Evolutionary conservation across 2,113 vertebrate species (phyloP).

Genomic region (Capreolus pygargus): DNA sequence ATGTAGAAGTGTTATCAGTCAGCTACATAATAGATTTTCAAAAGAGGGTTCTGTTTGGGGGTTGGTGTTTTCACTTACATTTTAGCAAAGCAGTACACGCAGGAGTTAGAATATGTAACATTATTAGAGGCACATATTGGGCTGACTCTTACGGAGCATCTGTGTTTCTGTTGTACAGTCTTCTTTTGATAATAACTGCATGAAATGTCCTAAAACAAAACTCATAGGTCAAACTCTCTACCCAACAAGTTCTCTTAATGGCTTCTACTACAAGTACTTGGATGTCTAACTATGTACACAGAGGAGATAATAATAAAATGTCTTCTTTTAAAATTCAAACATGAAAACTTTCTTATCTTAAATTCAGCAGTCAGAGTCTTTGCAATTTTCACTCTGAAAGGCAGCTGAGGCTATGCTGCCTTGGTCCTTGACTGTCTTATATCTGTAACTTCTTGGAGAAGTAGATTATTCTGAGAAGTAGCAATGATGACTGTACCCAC

Average conservation of each 20-base stretch:
- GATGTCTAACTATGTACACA: neutral
- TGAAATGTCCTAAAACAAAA: conserved; percentile 40
- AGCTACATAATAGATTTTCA: neutral
- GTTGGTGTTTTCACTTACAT: conserved; percentile 57
- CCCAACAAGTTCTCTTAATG: neutral
- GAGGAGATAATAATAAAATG: neutral
- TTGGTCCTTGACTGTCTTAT: neutral
- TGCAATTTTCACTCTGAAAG: neutral
- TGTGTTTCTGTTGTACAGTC: neutral
- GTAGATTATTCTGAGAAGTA: neutral
- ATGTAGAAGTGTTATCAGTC: neutral
- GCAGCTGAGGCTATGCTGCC: neutral
- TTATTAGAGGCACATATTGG: conserved; percentile 66
- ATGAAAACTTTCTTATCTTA: neutral
- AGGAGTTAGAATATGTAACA: conserved; percentile 63
- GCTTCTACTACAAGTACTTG: neutral
- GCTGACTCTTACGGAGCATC: conserved; percentile 57
- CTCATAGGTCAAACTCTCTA: conserved; percentile 38
- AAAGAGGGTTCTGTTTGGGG: neutral
- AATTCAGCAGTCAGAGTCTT: neutral
- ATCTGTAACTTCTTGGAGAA: neutral
- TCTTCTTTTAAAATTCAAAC: neutral
- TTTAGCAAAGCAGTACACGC: conserved; percentile 66
- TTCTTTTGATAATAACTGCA: conserved; percentile 48
- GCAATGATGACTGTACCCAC: neutral